These are phyloP conservation scores for Erebia aethiops DNA, from an alignment of 2,888 invertebrate species.

Conservation along the genomic window DNA sequence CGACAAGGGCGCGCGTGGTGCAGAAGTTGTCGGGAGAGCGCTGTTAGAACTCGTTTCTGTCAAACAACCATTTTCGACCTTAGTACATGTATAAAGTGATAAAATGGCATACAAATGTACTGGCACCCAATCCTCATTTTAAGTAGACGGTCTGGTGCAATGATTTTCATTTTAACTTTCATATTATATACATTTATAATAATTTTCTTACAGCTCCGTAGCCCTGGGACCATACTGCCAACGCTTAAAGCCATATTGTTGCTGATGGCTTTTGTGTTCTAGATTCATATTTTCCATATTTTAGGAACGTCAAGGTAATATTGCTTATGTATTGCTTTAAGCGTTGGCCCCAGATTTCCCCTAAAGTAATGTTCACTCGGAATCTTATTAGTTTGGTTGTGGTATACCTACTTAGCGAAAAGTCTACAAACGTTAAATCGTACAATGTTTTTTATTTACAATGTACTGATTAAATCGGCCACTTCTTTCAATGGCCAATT, in stretches of 20 bases:
- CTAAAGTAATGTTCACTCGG: neutral
- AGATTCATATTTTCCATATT: too few species aligned
- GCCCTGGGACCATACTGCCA: too few species aligned
- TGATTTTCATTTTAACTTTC: neutral
- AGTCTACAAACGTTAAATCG: neutral
- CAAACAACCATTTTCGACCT: neutral
- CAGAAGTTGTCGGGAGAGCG: conserved; percentile 41
- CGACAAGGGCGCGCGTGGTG: conserved; percentile 37
- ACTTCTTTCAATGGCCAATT: neutral
- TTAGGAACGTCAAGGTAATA: too few species aligned
- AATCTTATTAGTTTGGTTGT: neutral
- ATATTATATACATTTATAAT: neutral
- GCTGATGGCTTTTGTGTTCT: too few species aligned
- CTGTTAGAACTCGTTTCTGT: conserved; percentile 44
- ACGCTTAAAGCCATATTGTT: too few species aligned
- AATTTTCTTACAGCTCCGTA: too few species aligned
- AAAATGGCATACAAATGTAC: neutral
- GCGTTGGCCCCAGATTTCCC: too few species aligned
- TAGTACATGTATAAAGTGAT: neutral
- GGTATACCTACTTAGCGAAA: neutral
- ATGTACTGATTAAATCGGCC: neutral
- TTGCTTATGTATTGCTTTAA: too few species aligned
- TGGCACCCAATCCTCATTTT: too few species aligned
- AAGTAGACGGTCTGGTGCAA: neutral
- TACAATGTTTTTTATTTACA: neutral